Evolutionary conservation across 1,140 invertebrate species (phyloP).

Genomic region (Polypedilum vanderplanki): DNA sequence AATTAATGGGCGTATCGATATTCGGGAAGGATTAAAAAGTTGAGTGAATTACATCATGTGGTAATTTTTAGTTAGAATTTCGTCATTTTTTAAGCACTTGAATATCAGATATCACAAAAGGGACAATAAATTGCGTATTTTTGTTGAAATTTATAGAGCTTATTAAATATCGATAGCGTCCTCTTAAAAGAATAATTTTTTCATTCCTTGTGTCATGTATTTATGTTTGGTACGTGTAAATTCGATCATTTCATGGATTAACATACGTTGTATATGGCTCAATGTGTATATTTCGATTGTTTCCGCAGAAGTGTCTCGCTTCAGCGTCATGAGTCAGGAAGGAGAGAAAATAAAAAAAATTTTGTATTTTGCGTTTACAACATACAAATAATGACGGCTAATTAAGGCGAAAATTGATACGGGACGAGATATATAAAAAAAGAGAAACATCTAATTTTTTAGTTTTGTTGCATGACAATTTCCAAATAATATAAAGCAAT

Average conservation of each 20-base stretch:
- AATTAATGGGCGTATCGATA: neutral
- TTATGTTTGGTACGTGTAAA: constrained; percentile 23
- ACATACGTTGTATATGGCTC: neutral
- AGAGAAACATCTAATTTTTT: neutral
- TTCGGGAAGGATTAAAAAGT: neutral
- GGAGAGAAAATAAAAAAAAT: neutral
- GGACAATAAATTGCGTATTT: neutral
- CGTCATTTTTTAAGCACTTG: neutral
- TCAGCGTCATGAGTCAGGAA: neutral
- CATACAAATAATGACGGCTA: neutral
- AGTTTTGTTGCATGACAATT: constrained; percentile 6
- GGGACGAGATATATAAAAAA: neutral
- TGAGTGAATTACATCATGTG: neutral
- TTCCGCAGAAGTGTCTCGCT: neutral
- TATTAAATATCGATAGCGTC: constrained; percentile 22
- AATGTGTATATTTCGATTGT: neutral
- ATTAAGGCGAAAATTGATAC: constrained; percentile 18
- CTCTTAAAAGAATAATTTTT: neutral
- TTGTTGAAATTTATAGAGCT: neutral
- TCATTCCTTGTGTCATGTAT: neutral
- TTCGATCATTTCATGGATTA: constrained; percentile 20
- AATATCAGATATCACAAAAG: neutral
- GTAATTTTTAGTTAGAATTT: neutral
- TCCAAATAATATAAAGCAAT: neutral
- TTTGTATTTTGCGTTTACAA: neutral